These are phyloP conservation scores for Meriones psammophilus DNA, from an alignment of 2,797 vertebrate species.

Conservation along the genomic window DNA sequence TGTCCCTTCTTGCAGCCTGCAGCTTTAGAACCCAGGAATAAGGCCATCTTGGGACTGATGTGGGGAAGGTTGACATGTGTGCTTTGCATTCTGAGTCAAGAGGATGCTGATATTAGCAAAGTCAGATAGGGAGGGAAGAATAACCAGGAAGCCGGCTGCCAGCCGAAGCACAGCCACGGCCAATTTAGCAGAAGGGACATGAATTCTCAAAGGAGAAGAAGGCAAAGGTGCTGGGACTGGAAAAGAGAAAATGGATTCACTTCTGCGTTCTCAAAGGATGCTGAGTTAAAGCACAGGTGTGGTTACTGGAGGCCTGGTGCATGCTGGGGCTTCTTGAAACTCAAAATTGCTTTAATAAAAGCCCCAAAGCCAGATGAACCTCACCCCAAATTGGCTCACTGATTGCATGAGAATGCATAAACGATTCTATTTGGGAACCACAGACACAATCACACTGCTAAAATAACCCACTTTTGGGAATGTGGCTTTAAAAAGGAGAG, in stretches of 20 bases:
- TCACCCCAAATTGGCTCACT: conserved; percentile 72
- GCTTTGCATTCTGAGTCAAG: background rate
- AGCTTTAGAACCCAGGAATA: background rate
- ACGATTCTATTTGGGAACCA: conserved; percentile 80
- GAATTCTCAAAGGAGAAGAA: conserved; percentile 63
- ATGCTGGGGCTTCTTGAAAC: conserved; percentile 3
- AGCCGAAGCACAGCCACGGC: conserved; percentile 64
- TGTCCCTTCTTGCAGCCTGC: background rate
- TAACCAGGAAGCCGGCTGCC: conserved; percentile 45
- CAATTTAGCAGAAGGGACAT: conserved; percentile 73
- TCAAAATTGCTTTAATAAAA: background rate
- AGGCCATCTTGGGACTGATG: background rate
- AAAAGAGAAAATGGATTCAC: conserved; percentile 55
- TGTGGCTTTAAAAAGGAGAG: conserved; percentile 54
- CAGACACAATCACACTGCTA: conserved; percentile 58
- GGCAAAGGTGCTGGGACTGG: conserved; percentile 66
- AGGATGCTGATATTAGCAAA: conserved; percentile 56
- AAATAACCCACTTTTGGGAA: conserved; percentile 74
- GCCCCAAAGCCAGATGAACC: conserved; percentile 15
- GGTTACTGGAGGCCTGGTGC: background rate
- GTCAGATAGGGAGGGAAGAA: conserved; percentile 68
- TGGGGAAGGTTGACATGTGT: background rate
- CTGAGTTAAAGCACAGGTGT: conserved; percentile 12
- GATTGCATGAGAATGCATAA: conserved; percentile 77
- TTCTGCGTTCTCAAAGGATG: conserved; percentile 35